Evolutionary conservation across 2,797 vertebrate genomes (phyloP).

Genomic region (Ctenopoma kingsleyae): DNA sequence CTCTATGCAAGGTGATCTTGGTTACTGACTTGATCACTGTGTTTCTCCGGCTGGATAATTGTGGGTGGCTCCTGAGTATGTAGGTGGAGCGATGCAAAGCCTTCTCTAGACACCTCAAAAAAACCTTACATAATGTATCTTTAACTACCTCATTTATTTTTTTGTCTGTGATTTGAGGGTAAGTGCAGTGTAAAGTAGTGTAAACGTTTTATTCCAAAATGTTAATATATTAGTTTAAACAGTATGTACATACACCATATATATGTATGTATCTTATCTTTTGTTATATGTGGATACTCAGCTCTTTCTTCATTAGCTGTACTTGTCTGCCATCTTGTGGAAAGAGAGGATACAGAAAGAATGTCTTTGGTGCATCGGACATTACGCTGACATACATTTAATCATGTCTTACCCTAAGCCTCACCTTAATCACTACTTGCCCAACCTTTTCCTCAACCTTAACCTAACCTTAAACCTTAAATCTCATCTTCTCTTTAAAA

Average conservation of each 20-base stretch:
- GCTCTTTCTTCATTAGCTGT: conserved; percentile 17
- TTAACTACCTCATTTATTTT: no score
- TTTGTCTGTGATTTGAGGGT: no score
- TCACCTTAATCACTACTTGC: no score
- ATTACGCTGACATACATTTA: neutral
- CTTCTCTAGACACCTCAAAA: no score
- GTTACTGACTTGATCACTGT: no score
- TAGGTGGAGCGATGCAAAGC: no score
- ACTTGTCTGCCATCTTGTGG: conserved; percentile 70
- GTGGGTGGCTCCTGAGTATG: no score
- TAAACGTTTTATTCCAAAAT: neutral
- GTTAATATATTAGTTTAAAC: neutral
- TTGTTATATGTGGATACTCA: neutral
- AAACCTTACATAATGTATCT: no score
- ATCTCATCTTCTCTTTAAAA: neutral
- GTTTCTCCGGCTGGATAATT: no score
- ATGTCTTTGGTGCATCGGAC: neutral
- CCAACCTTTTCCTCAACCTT: neutral
- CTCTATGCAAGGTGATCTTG: no score
- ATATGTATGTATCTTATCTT: neutral
- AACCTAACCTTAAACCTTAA: neutral
- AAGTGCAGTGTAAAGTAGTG: no score
- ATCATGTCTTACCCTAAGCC: neutral
- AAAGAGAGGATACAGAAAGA: conserved; percentile 5
- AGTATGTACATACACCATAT: neutral